Evolutionary conservation across 2,888 invertebrate species (phyloP), one percentile per base, ranked within the genome.

Genomic region (Cistogaster globosa): DNA sequence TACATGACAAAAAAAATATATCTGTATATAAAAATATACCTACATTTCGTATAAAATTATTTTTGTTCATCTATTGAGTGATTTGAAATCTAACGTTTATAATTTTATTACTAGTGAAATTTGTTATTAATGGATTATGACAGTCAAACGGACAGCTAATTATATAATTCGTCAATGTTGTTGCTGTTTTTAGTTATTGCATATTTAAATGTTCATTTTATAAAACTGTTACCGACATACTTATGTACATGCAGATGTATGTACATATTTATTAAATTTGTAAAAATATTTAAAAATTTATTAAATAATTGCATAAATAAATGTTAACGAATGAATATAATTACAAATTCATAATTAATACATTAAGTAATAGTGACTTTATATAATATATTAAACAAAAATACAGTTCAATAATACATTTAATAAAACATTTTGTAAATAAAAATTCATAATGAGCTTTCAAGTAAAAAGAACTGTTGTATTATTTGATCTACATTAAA

Each of bases 191-290:
- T 16, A 69, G 38, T 86, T 87, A 87, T 88, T 79, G 84, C 87
- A 71, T 69, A 87, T 82, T 38, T 87, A 86, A 88, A 88, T 87
- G 88, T 90, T 87, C 88, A 89, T 89, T 89, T 89, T 87, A 89
- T 88, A 87, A 87, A 87, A 88, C 86, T 89, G 88, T 89, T 89
- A 87, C 88, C 87, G 86, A 87, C 87, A 88, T 32, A 26, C 55
- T 89, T 86, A 72, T 48, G 36, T 36, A 58, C 20, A 62, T 18
- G 78, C 51, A 55, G 2, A 16, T 57, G 42, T 32, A 32, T 32
- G 32, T 7, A 32, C 12, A 11, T 4, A 42, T 42, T 12, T 12
- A 42, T 42, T 12, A n/a, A 32, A 18, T 51, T 32, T 67, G n/a
- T 65, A 65, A 48, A 48, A 65, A 65, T 16, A 14, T 42, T 62